Evolutionary conservation across 35 echinoderm and acorn worm genomes (phyloP).

Genomic region (Amphiura filiformis): DNA sequence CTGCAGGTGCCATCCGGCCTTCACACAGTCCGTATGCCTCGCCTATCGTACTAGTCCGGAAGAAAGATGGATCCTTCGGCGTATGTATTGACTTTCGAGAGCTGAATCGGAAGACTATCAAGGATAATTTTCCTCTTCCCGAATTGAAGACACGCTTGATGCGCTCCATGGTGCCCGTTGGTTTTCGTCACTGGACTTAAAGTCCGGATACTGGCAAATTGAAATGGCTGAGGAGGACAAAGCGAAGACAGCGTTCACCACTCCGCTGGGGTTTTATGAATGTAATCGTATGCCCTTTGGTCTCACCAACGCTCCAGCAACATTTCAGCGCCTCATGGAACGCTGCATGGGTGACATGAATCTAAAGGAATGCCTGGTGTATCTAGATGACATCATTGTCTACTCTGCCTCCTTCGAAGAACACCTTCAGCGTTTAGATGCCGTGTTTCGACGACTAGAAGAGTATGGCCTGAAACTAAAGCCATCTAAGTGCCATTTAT

Average conservation of each 20-base stretch:
- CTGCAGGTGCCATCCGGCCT: conserved; percentile 31
- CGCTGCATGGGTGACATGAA: conserved; percentile 50
- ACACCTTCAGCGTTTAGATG: conserved; percentile 42
- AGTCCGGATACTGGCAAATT: conserved; percentile 55
- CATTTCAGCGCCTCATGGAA: conserved; percentile 54
- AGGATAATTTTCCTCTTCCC: conserved; percentile 34
- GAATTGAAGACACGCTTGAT: conserved; percentile 43
- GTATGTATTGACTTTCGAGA: conserved; percentile 61
- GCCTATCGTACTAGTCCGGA: conserved; percentile 48
- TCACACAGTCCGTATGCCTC: conserved; percentile 45
- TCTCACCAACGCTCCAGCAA: conserved; percentile 41
- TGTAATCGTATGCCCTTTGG: conserved; percentile 50
- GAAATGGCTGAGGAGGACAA: conserved; percentile 39
- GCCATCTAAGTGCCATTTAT: conserved; percentile 43
- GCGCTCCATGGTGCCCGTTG: conserved; percentile 34
- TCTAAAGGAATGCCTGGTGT: conserved; percentile 35
- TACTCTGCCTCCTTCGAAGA: conserved; percentile 53
- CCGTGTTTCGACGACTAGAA: conserved; percentile 22
- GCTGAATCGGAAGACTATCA: conserved; percentile 33
- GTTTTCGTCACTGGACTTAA: conserved; percentile 34
- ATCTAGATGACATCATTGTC: conserved; percentile 63
- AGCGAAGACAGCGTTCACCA: conserved; percentile 52
- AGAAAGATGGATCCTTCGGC: conserved; percentile 40
- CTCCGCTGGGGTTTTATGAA: conserved; percentile 52
- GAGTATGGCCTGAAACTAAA: conserved; percentile 43